Evolutionary conservation across 2,888 invertebrate species (phyloP), one percentile per base, ranked within the genome.

Genomic region (Hemicrepidius hirtus): DNA sequence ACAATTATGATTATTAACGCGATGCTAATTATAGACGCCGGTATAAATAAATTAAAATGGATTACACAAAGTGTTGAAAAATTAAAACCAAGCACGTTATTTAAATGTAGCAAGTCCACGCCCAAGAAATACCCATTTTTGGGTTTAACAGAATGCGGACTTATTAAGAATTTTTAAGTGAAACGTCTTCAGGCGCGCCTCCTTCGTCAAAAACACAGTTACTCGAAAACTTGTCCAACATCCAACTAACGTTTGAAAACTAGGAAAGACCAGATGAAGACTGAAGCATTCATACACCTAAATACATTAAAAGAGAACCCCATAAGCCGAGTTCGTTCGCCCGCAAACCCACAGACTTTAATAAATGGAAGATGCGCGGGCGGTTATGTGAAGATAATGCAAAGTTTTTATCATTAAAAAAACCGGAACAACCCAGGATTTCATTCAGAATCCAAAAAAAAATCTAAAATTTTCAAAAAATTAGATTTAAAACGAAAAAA

Each of bases 241-340:
- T 49, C 13, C 24, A 28, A 50, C 28, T 16, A 24, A 59, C 71
- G 67, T 68, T 73, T 64, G 28, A 35, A 62, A 69, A 66, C 49
- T 32, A 60, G 50, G 67, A 72, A 64, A 72, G 68, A 35, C 64
- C 32, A 64, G 68, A 67, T 69, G 73, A 68, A 68, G 72, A 68
- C 73, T 73, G 73, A 68, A 41, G 71, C 57, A 63, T 68, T 66
- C 66, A 67, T 71, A 60, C 53, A 71, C 62, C 71, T 71, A 71
- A 71, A 71, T 71, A 71, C 67, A 71, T 67, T 71, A 67, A 57
- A 71, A 62, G 67, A 60, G 62, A 72, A 60, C 67, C 67, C 67
- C 71, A 71, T 75, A 62, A 62, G 68, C 57, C 28, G 80, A 81
- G 82, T 82, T 81, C 82, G 79, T 80, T 80, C 80, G 79, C 81